Evolutionary conservation across 2,888 invertebrate species (phyloP), one percentile per base, ranked within the genome.

Genomic region (Camptogramma bilineatum): DNA sequence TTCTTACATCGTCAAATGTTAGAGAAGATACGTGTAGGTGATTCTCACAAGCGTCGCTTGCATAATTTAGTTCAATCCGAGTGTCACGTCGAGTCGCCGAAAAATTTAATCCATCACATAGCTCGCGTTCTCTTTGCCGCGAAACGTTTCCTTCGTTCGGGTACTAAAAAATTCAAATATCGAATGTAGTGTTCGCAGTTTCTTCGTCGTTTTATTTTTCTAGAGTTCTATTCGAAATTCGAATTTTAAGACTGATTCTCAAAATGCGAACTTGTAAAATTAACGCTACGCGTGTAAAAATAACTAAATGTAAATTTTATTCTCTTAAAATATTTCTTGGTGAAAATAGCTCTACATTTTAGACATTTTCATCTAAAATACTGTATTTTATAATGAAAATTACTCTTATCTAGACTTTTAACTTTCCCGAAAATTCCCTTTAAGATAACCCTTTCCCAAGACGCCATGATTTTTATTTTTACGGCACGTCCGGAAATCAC

Each of bases 21-120:
- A 44, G 34, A 44, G 34, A 50, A 68, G 72, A 76, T 73, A 73
- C 70, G 69, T 42, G 62, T 61, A 64, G 67, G 66, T 66, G 63
- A 68, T 68, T 68, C 71, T 53, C 69, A 56, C 64, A 65, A 66
- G 66, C 56, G 61, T 46, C 59, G 63, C 51, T 58, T 86, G 84
- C 85, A 87, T 87, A 85, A 87, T 88, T 87, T 82, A 89, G 75
- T 79, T 83, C 83, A 82, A 87, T 85, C 81, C 79, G 75, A 69
- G 79, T 81, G 86, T 86, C 85, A 87, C 85, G 91, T 90, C 90
- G 81, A 72, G 73, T 72, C 79, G 78, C 81, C 80, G 84, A 88
- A 85, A 88, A 88, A 89, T 88, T 83, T 89, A 88, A 91, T 91
- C 90, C 87, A 88, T 91, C 90, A 89, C 81, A 80, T 75, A 75